Conservation (phyloP, 2,113 vertebrate genomes). For the Rhombomys opimus region DNA sequence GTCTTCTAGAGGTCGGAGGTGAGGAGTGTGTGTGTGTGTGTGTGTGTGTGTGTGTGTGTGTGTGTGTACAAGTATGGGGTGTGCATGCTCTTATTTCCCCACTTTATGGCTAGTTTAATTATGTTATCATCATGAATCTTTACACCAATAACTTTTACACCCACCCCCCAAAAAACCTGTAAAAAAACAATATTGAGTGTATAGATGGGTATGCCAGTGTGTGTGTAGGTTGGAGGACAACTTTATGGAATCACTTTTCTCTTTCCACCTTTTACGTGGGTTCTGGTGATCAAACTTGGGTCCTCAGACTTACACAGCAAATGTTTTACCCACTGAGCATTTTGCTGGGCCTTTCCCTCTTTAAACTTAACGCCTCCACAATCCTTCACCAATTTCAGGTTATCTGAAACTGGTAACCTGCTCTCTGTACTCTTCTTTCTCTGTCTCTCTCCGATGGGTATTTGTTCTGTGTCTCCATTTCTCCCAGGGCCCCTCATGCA, state of each 20-base stretch:
- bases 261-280: background rate
- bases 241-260: background rate
- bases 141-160: no score
- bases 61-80: no score
- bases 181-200: background rate
- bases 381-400: fast-evolving
- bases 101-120: background rate
- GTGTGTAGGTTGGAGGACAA: background rate
- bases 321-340: background rate
- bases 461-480: background rate
- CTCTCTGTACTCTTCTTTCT: background rate
- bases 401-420: background rate
- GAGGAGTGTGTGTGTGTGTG: no score
- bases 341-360: no score
- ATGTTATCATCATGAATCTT: background rate
- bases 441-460: fast-evolving
- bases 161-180: background rate
- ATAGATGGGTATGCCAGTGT: background rate
- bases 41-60: no score
- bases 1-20: background rate
- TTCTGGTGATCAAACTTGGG: background rate
- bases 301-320: background rate
- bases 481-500: fast-evolving
- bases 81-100: background rate
- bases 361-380: background rate